Percentiles rank a stretch among this genome's conserved stretches.
These are phyloP conservation scores for Cyclargus thomasi DNA, from an alignment of 1,140 invertebrate genomes.

Conservation along the genomic window DNA sequence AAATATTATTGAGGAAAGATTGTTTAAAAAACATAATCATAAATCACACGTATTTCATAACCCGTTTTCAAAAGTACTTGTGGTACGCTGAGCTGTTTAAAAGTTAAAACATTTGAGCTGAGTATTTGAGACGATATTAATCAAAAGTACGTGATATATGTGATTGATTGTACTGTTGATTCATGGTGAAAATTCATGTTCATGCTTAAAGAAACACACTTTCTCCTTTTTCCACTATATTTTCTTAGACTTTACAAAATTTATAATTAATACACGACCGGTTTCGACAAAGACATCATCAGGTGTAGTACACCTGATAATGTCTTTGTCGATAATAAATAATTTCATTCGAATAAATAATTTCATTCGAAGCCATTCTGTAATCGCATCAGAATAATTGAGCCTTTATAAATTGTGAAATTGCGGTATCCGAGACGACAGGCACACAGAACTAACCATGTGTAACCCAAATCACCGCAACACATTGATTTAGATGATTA, in stretches of 20 bases:
- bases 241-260: too few relatives aligned
- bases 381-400: background rate
- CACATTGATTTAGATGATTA: conserved; percentile 44
- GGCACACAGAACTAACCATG: conserved; percentile 23
- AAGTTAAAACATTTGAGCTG: too few relatives aligned
- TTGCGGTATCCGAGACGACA: conserved; percentile 13
- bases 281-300: too few relatives aligned
- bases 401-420: conserved; percentile 4
- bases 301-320: too few relatives aligned
- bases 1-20: background rate
- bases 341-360: too few relatives aligned
- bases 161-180: too few relatives aligned
- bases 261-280: too few relatives aligned
- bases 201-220: too few relatives aligned
- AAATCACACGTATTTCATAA: background rate
- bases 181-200: too few relatives aligned
- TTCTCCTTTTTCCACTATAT: too few relatives aligned
- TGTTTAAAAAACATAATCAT: background rate
- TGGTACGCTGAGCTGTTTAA: background rate
- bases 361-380: background rate
- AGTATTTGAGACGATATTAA: too few relatives aligned
- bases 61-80: background rate
- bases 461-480: conserved; percentile 35
- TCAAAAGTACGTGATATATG: background rate
- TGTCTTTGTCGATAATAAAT: too few relatives aligned